Conservation (phyloP, 2,888 invertebrate species). For the Melieria crassipennis region DNA sequence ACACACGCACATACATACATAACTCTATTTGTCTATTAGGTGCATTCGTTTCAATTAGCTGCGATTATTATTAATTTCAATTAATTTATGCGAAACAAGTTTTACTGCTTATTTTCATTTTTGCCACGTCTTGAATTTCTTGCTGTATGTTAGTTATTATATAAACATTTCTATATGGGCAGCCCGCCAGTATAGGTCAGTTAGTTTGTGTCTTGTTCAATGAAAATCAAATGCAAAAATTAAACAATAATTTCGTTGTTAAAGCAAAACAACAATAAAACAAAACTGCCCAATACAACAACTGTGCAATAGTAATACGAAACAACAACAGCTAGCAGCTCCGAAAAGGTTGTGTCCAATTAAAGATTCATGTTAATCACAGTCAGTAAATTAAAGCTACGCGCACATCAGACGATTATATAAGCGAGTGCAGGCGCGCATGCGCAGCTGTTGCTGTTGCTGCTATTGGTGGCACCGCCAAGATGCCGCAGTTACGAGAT, state of each 20-base stretch:
- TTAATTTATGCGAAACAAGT: not conserved
- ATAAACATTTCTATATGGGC: too few relatives aligned
- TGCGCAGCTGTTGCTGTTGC: not conserved
- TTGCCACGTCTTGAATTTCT: not conserved
- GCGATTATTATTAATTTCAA: not conserved
- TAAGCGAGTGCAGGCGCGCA: not conserved
- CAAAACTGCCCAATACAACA: conserved; percentile 26
- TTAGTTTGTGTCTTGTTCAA: too few relatives aligned
- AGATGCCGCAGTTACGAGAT: not conserved
- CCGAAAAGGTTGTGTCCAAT: not conserved
- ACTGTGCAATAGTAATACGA: not conserved
- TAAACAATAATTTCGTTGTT: not conserved
- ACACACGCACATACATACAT: not conserved
- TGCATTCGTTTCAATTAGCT: too few relatives aligned
- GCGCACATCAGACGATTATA: not conserved
- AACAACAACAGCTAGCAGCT: not conserved
- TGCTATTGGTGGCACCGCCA: not conserved
- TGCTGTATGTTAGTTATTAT: too few relatives aligned
- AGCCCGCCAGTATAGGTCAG: too few relatives aligned
- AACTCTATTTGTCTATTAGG: too few relatives aligned
- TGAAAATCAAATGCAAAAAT: too few relatives aligned
- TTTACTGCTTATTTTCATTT: not conserved
- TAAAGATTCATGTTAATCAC: not conserved
- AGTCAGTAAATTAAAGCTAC: not conserved
- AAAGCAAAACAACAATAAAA: not conserved